Percentiles rank a stretch among this genome's conserved stretches.
phyloP scores from a whole-genome alignment of 2,888 invertebrate species.

The Mongoloraphidia duomilia region DNA sequence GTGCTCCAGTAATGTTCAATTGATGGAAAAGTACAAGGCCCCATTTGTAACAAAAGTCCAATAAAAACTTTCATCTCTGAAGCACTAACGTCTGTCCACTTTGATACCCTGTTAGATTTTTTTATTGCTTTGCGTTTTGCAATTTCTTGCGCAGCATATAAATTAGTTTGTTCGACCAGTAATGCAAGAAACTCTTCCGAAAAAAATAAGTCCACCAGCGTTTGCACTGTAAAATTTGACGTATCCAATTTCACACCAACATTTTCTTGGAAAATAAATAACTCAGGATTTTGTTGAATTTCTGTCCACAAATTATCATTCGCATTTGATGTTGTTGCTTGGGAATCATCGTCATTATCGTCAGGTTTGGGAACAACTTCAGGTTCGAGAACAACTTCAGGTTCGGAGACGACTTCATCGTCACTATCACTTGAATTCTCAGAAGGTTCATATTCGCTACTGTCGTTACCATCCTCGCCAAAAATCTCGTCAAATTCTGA shows the following conservation, averaged over 20 bases:
- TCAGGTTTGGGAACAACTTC: conserved; percentile 10
- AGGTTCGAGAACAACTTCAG: conserved; percentile 13
- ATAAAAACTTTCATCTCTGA: conserved; percentile 13
- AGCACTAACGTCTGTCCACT: conserved; percentile 10
- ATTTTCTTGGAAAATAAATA: conserved; percentile 17
- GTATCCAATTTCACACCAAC: conserved; percentile 14
- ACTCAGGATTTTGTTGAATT: conserved; percentile 15
- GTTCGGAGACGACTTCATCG: conserved; percentile 13
- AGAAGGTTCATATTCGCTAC: conserved; percentile 14
- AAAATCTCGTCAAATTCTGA: conserved; percentile 14
- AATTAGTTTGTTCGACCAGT: conserved; percentile 17
- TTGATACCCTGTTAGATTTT: conserved; percentile 13
- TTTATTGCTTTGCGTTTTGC: conserved; percentile 11
- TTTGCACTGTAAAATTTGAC: conserved; percentile 15
- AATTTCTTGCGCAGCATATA: conserved; percentile 16
- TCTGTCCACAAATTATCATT: conserved; percentile 15
- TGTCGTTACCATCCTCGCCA: conserved; percentile 14
- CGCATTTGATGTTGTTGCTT: conserved; percentile 15
- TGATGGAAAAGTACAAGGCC: conserved; percentile 12
- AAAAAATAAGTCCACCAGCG: conserved; percentile 14
- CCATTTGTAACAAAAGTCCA: conserved; percentile 13
- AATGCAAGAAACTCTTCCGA: conserved; percentile 14
- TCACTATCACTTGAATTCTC: conserved; percentile 14
- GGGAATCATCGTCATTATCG: conserved; percentile 13
- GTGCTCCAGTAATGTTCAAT: conserved; percentile 15